phyloP scores from a whole-genome alignment of 2,888 invertebrate genomes.

The Neocrepidodera transversa region DNA sequence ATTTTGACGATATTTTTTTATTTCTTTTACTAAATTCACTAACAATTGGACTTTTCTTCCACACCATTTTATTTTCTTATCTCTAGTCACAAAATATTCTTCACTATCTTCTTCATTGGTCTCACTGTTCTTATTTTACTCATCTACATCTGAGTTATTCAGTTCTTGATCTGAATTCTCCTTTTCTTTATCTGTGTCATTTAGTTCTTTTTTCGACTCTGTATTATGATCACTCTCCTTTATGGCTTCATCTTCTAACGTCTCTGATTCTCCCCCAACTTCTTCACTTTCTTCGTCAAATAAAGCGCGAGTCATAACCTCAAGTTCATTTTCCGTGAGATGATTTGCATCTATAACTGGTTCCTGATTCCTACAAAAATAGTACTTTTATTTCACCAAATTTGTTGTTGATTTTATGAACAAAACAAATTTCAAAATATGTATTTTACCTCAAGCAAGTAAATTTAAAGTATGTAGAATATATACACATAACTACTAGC shows the following conservation, averaged over 20 bases:
- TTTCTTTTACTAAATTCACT: conserved; percentile 39
- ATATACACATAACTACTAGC: neutral
- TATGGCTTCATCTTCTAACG: too few species aligned
- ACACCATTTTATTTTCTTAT: too few species aligned
- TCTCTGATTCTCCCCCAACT: too few species aligned
- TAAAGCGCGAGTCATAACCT: neutral
- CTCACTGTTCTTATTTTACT: conserved; percentile 5
- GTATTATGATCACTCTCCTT: conserved; percentile 33
- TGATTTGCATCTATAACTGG: conserved; percentile 1
- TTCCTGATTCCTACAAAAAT: too few species aligned
- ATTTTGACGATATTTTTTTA: conserved; percentile 30
- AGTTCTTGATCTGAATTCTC: too few species aligned
- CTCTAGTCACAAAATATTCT: conserved; percentile 27
- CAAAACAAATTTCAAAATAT: too few species aligned
- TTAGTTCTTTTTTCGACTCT: conserved; percentile 30
- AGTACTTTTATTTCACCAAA: too few species aligned
- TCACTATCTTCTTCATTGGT: too few species aligned
- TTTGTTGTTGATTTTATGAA: too few species aligned
- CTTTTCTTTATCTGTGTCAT: conserved; percentile 7
- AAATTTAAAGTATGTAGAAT: conserved; percentile 4
- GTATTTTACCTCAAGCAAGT: too few species aligned
- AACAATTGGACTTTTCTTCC: too few species aligned
- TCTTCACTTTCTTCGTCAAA: conserved; percentile 5
- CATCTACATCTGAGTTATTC: too few species aligned
- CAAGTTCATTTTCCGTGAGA: conserved; percentile 2